phyloP scores from a whole-genome alignment of 2,888 invertebrate species.

The Protonemura montana region DNA sequence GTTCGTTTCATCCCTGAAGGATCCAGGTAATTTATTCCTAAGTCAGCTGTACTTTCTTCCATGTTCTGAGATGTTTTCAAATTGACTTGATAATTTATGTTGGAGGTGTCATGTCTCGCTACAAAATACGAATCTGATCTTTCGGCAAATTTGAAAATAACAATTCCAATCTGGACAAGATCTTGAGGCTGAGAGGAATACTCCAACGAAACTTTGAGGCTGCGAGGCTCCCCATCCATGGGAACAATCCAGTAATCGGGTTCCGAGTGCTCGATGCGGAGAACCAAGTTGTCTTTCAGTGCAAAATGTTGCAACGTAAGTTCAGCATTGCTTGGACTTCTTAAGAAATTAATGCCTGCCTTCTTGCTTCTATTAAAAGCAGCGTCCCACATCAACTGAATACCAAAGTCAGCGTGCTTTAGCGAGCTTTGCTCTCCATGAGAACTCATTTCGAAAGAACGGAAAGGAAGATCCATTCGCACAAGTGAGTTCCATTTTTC shows the following conservation, averaged over 20 bases:
- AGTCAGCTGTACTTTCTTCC: conserved; percentile 38
- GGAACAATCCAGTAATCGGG: conserved; percentile 38
- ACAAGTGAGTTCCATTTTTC: conserved; percentile 44
- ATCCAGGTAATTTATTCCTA: conserved; percentile 44
- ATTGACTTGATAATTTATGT: conserved; percentile 46
- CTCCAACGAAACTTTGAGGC: conserved; percentile 48
- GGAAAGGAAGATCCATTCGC: conserved; percentile 52
- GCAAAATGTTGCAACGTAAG: conserved; percentile 51
- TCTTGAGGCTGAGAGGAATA: conserved; percentile 50
- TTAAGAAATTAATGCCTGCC: conserved; percentile 50
- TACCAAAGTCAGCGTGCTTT: conserved; percentile 43
- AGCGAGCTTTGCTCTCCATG: conserved; percentile 9
- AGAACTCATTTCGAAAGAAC: conserved; percentile 51
- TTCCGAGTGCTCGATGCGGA: conserved; percentile 49
- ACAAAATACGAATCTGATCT: conserved; percentile 8
- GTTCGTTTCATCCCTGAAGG: conserved; percentile 41
- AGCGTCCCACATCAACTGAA: conserved; percentile 54
- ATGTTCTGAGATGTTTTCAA: conserved; percentile 20
- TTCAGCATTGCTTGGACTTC: conserved; percentile 49
- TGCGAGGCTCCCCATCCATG: conserved; percentile 45
- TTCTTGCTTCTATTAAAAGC: conserved; percentile 51
- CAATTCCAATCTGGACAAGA: conserved; percentile 46
- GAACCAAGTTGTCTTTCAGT: conserved; percentile 50
- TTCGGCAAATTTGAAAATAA: conserved; percentile 1
- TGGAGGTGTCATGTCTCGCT: conserved; percentile 49